Evolutionary conservation across 2,113 vertebrate species (phyloP).

Genomic region (Rissa tridactyla): DNA sequence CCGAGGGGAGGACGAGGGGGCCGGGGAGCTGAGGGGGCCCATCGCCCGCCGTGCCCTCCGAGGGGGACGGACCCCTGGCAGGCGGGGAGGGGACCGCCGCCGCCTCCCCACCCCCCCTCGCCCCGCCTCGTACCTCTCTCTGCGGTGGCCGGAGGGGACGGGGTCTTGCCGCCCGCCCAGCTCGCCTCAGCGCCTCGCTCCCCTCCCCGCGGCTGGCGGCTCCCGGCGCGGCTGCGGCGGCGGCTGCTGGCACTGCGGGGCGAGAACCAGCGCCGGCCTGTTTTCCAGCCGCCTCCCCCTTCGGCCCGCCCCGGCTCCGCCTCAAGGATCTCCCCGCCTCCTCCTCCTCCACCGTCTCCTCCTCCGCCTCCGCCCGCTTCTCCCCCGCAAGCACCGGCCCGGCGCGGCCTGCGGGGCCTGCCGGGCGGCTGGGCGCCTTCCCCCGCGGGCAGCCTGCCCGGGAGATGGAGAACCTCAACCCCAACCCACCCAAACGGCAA

Average conservation of each 20-base stretch:
- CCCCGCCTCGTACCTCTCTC: slow-evolving; percentile 34
- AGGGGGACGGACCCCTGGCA: not conserved
- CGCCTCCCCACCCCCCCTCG: not conserved
- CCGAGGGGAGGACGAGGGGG: not conserved
- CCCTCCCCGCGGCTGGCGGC: slow-evolving; percentile 32
- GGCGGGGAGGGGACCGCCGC: no score
- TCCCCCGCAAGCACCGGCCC: not conserved
- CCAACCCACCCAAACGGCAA: not conserved
- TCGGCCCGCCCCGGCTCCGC: slow-evolving; percentile 46
- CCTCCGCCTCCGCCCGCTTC: not conserved
- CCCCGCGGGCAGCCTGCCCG: not conserved
- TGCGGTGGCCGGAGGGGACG: slow-evolving; percentile 32
- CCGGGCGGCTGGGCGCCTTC: not conserved
- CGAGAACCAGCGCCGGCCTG: slow-evolving; percentile 55
- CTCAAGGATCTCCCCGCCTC: not conserved
- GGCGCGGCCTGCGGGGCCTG: not conserved
- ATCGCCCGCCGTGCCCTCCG: not conserved
- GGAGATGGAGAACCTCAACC: not conserved
- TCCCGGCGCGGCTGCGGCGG: slow-evolving; percentile 19
- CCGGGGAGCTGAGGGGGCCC: not conserved
- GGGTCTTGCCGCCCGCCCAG: slow-evolving; percentile 7
- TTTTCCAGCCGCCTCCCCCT: slow-evolving; percentile 52
- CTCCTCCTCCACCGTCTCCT: not conserved
- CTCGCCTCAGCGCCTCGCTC: slow-evolving; percentile 23
- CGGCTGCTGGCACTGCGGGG: slow-evolving; percentile 40